A percentile compares a stretch with the other conserved stretches of the same genome.
Evolutionary conservation across 2,888 invertebrate species (phyloP).

Genomic region (Eupithecia exiguata): DNA sequence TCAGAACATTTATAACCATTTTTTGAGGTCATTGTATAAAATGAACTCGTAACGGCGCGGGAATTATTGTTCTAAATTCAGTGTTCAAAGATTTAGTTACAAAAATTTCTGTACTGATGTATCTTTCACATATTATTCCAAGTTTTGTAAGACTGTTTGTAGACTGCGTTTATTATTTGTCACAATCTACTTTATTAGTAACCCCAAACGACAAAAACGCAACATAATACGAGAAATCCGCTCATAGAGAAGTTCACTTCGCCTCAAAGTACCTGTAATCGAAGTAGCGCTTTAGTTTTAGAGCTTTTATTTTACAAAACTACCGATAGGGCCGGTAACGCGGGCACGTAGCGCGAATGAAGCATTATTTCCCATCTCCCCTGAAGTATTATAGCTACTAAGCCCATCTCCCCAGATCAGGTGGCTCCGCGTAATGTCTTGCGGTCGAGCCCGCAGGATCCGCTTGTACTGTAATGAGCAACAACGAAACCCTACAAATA

Average conservation of each 20-base stretch:
- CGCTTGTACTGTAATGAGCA: conserved; percentile 83
- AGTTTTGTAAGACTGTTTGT: background rate
- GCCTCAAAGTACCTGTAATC: conserved; percentile 30
- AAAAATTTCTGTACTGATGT: background rate
- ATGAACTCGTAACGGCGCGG: background rate
- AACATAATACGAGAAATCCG: background rate
- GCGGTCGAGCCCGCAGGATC: conserved; percentile 81
- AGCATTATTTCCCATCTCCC: conserved; percentile 65
- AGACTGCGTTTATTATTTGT: no score
- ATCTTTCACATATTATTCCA: background rate
- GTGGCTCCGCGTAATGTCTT: conserved; percentile 76
- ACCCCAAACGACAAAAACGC: background rate
- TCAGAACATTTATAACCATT: background rate
- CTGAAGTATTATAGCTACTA: conserved; percentile 43
- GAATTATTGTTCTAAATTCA: background rate
- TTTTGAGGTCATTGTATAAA: background rate
- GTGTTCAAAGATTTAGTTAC: background rate
- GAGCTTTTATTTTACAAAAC: conserved; percentile 57
- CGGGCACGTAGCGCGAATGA: conserved; percentile 68
- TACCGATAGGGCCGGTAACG: conserved; percentile 49
- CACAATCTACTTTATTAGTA: background rate
- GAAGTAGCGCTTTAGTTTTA: conserved; percentile 43
- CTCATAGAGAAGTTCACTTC: conserved; percentile 3
- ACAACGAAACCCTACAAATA: conserved; percentile 83
- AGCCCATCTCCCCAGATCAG: conserved; percentile 66